Evolutionary conservation across 1,140 invertebrate genomes (phyloP).

Genomic region (Conus betulinus): DNA sequence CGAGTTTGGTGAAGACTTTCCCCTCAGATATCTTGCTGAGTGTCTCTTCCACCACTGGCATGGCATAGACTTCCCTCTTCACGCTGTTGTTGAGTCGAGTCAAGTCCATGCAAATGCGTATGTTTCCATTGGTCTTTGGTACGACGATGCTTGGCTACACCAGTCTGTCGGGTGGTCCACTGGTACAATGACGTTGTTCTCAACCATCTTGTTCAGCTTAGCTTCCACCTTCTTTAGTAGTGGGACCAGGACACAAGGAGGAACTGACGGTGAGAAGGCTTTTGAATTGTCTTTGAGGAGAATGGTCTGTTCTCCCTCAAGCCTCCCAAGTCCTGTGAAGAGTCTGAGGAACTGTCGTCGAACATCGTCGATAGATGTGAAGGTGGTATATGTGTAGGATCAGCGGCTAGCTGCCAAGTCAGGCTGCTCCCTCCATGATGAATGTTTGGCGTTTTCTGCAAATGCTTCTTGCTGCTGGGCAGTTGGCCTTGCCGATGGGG

Average conservation of each 20-base stretch:
- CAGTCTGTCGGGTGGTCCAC: not conserved
- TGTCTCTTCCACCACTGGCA: slow-evolving; percentile 7
- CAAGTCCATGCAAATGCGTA: slow-evolving; percentile 3
- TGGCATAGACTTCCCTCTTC: slow-evolving; percentile 4
- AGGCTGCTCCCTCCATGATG: too few relatives aligned
- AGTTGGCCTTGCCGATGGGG: too few relatives aligned
- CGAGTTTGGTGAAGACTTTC: slow-evolving; percentile 35
- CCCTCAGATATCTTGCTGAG: slow-evolving; percentile 25
- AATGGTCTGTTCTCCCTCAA: not conserved
- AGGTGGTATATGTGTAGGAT: too few relatives aligned
- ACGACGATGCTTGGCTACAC: not conserved
- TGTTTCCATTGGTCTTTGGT: not conserved
- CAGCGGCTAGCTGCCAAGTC: too few relatives aligned
- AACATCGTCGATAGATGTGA: too few relatives aligned
- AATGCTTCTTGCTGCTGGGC: too few relatives aligned
- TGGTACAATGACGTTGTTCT: not conserved
- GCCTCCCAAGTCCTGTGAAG: not conserved
- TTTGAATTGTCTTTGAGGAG: not conserved
- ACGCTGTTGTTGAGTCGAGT: not conserved
- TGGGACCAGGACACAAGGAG: not conserved
- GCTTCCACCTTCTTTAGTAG: not conserved
- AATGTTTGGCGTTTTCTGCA: too few relatives aligned
- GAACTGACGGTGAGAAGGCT: not conserved
- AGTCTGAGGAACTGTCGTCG: not conserved
- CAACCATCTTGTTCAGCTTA: not conserved